Evolutionary conservation across 2,888 invertebrate genomes (phyloP), one percentile per base, ranked within the genome.

Genomic region (Aproaerema taeniolella): DNA sequence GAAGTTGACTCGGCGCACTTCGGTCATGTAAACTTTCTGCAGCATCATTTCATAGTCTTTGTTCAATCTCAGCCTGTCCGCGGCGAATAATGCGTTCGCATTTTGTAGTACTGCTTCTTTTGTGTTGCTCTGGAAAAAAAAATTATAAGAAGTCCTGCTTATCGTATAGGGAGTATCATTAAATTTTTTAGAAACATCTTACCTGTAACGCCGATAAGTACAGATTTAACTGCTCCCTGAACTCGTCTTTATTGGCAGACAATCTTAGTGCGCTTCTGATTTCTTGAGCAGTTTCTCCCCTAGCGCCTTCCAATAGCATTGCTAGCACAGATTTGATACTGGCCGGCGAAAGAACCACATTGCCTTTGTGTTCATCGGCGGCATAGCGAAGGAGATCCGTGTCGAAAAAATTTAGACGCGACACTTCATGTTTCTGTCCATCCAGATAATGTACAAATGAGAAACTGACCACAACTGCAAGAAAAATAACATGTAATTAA

Each of bases 261-360:
- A 92, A 64, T 52, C 91, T 79, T 36, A 92, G 61, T 7, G 88
- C 83, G 30, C 73, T 76, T 43, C 82, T 68, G 37, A 93, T 83
- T 74, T 93, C 90, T 6, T 70, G 61, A 2, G 89, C 89, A 8
- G 91, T 90, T 0, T 54, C 50, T 2, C 90, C 91, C 7, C 56
- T 60, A 0, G 91, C 88, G 12, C 90, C 92, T 70, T 92, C 92
- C 31, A 90, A 61, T 28, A 92, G 52, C 87, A 91, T 88, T 4
- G 88, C 89, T 33, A 93, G 60, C 0, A 88, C 88, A 0, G 89
- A 78, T 64, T 91, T 92, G 15, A 91, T 79, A 58, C 91, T 91
- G 41, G 89, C 88, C 10, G 92, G 91, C n/a, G 92, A 92, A 2
- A 91, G 64, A 58, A 92, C 79, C 20, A 91, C 79, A 59, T 92